Evolutionary conservation across 2,888 invertebrate species (phyloP).

Genomic region (Ditylenchus weischeri): DNA sequence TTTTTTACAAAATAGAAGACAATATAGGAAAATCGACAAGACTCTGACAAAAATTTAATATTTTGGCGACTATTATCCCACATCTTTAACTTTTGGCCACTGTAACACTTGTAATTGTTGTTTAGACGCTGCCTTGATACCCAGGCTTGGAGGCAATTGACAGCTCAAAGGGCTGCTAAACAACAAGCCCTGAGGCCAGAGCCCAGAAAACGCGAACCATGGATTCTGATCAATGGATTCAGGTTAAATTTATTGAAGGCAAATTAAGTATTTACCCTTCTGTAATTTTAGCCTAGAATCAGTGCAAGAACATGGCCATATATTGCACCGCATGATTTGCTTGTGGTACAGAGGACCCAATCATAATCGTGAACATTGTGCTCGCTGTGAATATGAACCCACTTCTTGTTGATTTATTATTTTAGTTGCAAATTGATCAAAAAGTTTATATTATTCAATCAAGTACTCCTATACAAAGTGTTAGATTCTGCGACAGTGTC

Average conservation of each 20-base stretch:
- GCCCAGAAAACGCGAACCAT: constrained; percentile 27
- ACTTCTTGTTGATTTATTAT: constrained; percentile 29
- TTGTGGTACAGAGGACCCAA: constrained; percentile 39
- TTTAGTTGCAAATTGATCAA: not conserved
- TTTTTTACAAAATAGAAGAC: too few species aligned
- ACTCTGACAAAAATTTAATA: too few species aligned
- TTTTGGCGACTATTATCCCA: too few species aligned
- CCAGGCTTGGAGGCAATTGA: constrained; percentile 22
- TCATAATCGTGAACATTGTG: constrained; percentile 35
- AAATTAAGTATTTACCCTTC: too few species aligned
- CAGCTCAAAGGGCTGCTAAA: constrained; percentile 6
- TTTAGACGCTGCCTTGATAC: constrained; percentile 23
- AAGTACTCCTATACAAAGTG: too few species aligned
- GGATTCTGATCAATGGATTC: constrained; percentile 33
- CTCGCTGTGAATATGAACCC: constrained; percentile 39
- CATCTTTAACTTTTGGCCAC: too few species aligned
- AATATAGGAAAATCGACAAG: too few species aligned
- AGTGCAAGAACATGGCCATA: constrained; percentile 29
- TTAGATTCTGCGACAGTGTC: too few species aligned
- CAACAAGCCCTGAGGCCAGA: constrained; percentile 30
- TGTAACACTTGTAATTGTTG: not conserved
- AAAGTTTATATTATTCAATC: too few species aligned
- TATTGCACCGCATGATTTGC: constrained; percentile 34
- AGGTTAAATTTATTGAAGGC: not conserved
- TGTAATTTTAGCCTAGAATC: constrained; percentile 16